Evolutionary conservation across 1,140 invertebrate species (phyloP).

Genomic region (Xylocopa sonorina): DNA sequence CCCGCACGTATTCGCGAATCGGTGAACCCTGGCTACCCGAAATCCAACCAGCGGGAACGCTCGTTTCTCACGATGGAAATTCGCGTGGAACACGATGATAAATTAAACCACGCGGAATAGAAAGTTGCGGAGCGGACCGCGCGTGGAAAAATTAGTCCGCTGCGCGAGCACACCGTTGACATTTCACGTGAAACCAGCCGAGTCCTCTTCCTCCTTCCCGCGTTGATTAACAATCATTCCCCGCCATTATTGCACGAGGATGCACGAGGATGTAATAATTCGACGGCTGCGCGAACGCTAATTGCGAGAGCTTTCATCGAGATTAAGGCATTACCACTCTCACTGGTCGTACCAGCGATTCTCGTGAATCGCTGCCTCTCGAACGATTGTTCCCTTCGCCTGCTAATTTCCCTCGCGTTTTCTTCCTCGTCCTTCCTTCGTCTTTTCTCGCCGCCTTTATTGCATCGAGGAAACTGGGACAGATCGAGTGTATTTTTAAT

Average conservation of each 20-base stretch:
- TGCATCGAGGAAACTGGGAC: not conserved
- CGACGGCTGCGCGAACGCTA: conserved; percentile 49
- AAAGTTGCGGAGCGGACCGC: conserved; percentile 61
- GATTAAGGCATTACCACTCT: conserved; percentile 62
- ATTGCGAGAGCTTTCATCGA: conserved; percentile 65
- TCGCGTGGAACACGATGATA: too few species aligned
- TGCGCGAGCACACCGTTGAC: conserved; percentile 8
- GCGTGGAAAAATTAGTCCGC: too few species aligned
- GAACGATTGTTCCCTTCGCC: not conserved
- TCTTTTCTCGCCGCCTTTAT: not conserved
- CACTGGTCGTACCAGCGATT: too few species aligned
- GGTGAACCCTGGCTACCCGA: too few species aligned
- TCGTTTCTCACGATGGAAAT: too few species aligned
- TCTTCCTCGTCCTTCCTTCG: not conserved
- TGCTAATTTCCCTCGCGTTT: not conserved
- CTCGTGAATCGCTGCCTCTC: not conserved
- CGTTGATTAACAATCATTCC: conserved; percentile 55
- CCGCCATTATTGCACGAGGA: conserved; percentile 22
- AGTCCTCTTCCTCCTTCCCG: conserved; percentile 21
- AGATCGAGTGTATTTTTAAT: not conserved
- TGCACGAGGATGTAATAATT: conserved; percentile 54
- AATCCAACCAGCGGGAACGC: too few species aligned
- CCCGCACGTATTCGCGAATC: too few species aligned
- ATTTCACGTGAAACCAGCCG: conserved; percentile 1
- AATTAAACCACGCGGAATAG: conserved; percentile 70